Evolutionary conservation across 2,113 vertebrate genomes (phyloP).

Genomic region (Oxyruncus cristatus): DNA sequence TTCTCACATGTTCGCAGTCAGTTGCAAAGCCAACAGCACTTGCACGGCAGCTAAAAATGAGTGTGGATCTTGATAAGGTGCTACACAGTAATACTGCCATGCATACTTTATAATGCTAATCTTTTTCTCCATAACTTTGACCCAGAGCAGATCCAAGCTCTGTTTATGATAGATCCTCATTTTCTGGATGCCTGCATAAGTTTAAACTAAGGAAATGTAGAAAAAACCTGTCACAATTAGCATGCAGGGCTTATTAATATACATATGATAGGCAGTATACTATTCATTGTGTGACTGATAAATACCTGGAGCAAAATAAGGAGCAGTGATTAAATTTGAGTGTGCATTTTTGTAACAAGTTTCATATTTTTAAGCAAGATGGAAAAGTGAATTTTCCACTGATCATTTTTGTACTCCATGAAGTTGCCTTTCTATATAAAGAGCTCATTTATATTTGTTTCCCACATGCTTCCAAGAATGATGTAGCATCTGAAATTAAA

Average conservation of each 20-base stretch:
- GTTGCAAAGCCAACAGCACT: slow-evolving; percentile 39
- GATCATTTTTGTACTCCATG: background rate
- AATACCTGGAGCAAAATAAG: background rate
- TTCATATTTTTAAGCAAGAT: slow-evolving; percentile 2
- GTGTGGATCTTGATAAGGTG: background rate
- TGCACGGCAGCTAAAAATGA: slow-evolving; percentile 23
- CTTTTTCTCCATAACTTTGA: background rate
- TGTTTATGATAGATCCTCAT: background rate
- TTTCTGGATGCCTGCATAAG: background rate
- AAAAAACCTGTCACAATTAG: background rate
- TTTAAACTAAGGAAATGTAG: background rate
- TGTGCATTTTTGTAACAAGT: background rate
- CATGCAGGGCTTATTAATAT: background rate
- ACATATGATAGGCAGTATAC: background rate
- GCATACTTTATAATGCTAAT: background rate
- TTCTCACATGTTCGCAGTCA: slow-evolving; percentile 51
- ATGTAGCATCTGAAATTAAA: slow-evolving; percentile 41
- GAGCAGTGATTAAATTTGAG: background rate
- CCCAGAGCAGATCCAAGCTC: background rate
- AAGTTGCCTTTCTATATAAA: slow-evolving; percentile 30
- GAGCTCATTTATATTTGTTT: slow-evolving; percentile 28
- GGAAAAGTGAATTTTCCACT: background rate
- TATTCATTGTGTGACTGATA: background rate
- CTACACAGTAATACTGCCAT: background rate
- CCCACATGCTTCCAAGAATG: slow-evolving; percentile 24